phyloP scores from a whole-genome alignment of 2,888 invertebrate genomes.

The Epinotia brunnichana region DNA sequence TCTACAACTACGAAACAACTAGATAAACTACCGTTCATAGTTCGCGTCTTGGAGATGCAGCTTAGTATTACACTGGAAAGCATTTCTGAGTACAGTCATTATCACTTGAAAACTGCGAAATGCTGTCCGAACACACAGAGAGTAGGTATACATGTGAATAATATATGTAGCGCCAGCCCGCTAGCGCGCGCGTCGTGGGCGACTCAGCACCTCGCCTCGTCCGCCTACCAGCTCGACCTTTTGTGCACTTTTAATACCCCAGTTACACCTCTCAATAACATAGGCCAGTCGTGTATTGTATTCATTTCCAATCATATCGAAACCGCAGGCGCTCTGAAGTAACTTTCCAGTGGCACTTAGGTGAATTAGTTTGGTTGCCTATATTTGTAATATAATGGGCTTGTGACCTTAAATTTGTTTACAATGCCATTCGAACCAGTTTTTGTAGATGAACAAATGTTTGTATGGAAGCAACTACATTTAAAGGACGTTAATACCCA shows the following conservation, averaged over 20 bases:
- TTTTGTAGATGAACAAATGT: too few species aligned
- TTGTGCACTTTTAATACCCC: slow-evolving; percentile 16
- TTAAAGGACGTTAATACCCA: too few species aligned
- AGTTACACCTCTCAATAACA: slow-evolving; percentile 14
- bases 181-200: slow-evolving; percentile 33
- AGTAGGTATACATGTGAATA: slow-evolving; percentile 30
- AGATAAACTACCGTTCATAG: slow-evolving; percentile 1
- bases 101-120: slow-evolving; percentile 22
- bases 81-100: slow-evolving; percentile 20
- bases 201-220: slow-evolving; percentile 29
- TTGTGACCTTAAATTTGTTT: too few species aligned
- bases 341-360: slow-evolving; percentile 33
- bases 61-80: slow-evolving; percentile 7
- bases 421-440: too few species aligned
- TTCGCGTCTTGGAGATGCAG: neutral
- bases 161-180: slow-evolving; percentile 34
- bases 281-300: neutral
- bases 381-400: slow-evolving; percentile 7
- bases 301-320: slow-evolving; percentile 33
- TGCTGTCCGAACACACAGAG: slow-evolving; percentile 25
- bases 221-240: slow-evolving; percentile 23
- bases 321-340: slow-evolving; percentile 15
- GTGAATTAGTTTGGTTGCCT: slow-evolving; percentile 30
- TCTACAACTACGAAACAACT: slow-evolving; percentile 6
- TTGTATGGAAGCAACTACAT: too few species aligned